Base-by-base conservation (phyloP, 2,113 vertebrate species). In the Callocephalon fimbriatum region DNA sequence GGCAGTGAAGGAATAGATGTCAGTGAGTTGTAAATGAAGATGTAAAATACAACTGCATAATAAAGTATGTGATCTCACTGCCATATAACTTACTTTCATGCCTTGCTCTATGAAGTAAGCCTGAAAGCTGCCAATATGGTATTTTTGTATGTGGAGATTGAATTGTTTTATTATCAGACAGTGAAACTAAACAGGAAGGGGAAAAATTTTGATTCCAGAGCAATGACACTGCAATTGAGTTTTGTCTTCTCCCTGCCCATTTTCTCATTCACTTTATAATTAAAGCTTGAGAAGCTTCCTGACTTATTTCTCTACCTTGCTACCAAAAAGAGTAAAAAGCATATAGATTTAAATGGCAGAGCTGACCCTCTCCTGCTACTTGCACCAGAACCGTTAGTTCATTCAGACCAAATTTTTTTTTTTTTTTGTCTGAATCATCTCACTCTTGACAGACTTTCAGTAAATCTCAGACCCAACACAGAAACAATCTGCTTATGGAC, bases 181-280 rank as follows among this genome's bases (percentile, higher is more conserved):
- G 10, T 44, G 21, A 68, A 75, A 87, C 22, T 93, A 85, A 67
- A 88, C 31, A 42, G 27, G 16, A 72, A 58, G 10, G 9, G 2
- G 4, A 17, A 63, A 84, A 45, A 31, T 2, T 5, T 3, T 29
- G 9, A 80, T 12, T 82, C 32, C 59, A 66, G 25, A 95, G 65
- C 27, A 95, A 83, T 76, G 63, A 71, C 78, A 93, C 45, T 6
- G 70, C 51, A 80, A 82, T 2, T 65, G 31, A 88, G 22, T 86
- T 93, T 80, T 86, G 29, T 79, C 31, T 79, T 85, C 37, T 87
- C 47, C 7, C 9, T 54, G 50, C 2, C 50, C 54, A 31, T 93
- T 92, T 88, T 83, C 16, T 53, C 29, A 86, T 12, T 79, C 53
- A 66, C 59, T 79, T 93, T 90, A 9, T 88, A 94, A 96, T 74